Evolutionary conservation across 2,113 vertebrate species (phyloP), one percentile per base, ranked within the genome.

Genomic region (Notiomystis cincta): DNA sequence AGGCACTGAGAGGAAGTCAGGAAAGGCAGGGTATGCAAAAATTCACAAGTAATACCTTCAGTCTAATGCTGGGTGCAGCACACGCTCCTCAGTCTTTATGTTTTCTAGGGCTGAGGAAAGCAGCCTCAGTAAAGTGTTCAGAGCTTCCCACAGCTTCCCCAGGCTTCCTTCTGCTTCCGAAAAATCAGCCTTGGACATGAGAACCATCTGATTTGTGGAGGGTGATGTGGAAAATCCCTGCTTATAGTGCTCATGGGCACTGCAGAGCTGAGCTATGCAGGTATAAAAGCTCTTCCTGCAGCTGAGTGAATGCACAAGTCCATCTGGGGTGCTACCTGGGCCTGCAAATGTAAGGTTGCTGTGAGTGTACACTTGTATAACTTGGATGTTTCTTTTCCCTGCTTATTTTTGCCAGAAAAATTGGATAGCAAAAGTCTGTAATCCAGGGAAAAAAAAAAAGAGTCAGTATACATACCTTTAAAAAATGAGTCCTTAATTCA

Each of bases 301-400:
- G 45, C 67, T 64, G 31, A 30, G 15, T 2, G 5, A 79, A 51
- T 45, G n/a, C 31, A 17, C 16, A 61, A 10, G 15, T n/a, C 38
- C 37, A 8, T 25, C 51, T 48, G 24, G 12, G 8, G 10, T 33
- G 53, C 20, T 58, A 38, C 15, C 53, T 57, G 51, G 15, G 45
- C 28, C 60, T 44, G 28, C 25, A 82, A 64, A 82, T 25, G 8
- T 31, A 73, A 80, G 18, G 28, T 11, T 1, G 2, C 15, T 83
- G 22, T 64, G 20, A 86, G 37, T 1, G 1, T 25, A n/a, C 28
- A 33, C 38, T 31, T 0, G 0, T 44, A 7, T 11, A 53, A 48
- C 22, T 58, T 73, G 51, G 60, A 17, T 4, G 4, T 75, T 66
- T 87, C 19, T 1, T 33, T 50, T 75, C 21, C 13, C 20, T 35